Base-by-base conservation (phyloP, 2,113 vertebrate species). In the Lepus europaeus region DNA sequence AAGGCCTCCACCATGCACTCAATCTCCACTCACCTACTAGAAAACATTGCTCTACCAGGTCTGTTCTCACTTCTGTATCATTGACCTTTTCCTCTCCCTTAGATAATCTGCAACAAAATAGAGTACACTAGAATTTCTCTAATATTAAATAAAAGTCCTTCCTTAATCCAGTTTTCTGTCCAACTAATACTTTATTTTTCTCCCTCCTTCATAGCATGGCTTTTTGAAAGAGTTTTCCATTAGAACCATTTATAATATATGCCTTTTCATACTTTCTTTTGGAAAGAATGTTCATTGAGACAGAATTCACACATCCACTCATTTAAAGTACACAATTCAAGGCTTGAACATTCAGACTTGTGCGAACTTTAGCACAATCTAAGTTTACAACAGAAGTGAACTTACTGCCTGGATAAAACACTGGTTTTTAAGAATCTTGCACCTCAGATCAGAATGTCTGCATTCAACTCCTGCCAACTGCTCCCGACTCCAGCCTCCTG, bases 351-450 rank as follows among this genome's bases (percentile, higher is more conserved):
- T 33, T 51, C 73, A 77, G 29, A 89, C 16, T 27, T 78, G 20
- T 61, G 16, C 29, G 59, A 66, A 2, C 5, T 51, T 78, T 77
- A 82, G 19, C 31, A 45, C 27, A 25, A 53, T 45, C 29, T 51
- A 61, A 79, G 51, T 85, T 95, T 85, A 89, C 53, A 89, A 89
- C 45, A 45, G 45, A 45, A 45, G 45, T 45, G 45, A 45, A 5
- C 45, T 45, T 45, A 59, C 3, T 59, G 56, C 56, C 14, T 59
- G 56, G 56, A 19, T 59, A 6, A 59, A 59, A 59, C 56, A 45
- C 45, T 45, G 45, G 45, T 45, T 45, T 6, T 45, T 45, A 45
- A 45, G 45, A 45, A 45, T 45, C 45, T 1, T 45, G 45, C 45
- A 45, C 45, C 45, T 45, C 45, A 45, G 45, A 45, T 45, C 45